These are phyloP conservation scores for Bagarius yarrelli DNA, from an alignment of 2,113 vertebrate species.

Conservation along the genomic window DNA sequence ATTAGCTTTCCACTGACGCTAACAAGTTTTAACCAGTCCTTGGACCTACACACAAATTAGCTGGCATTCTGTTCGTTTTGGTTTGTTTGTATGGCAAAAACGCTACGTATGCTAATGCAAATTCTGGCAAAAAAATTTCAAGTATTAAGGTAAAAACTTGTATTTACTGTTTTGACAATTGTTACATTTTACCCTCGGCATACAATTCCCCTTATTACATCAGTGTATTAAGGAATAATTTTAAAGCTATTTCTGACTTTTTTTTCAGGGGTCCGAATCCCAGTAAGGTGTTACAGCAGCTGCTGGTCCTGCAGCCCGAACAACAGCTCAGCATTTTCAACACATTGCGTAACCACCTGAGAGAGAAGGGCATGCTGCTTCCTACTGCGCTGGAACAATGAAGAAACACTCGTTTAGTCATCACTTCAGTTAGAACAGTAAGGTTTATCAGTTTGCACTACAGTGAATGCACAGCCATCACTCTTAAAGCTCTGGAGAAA, in stretches of 20 bases:
- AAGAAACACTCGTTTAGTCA: slow-evolving; percentile 22
- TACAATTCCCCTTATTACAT: too few relatives aligned
- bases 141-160: too few relatives aligned
- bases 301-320: slow-evolving; percentile 87
- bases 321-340: slow-evolving; percentile 90
- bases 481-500: neutral
- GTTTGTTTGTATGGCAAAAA: too few relatives aligned
- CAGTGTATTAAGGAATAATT: neutral
- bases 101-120: too few relatives aligned
- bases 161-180: too few relatives aligned
- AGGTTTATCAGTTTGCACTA: slow-evolving; percentile 23
- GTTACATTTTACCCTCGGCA: too few relatives aligned
- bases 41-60: too few relatives aligned
- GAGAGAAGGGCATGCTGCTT: slow-evolving; percentile 82
- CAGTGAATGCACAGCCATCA: slow-evolving; percentile 8
- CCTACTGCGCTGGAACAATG: slow-evolving; percentile 64
- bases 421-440: slow-evolving; percentile 21
- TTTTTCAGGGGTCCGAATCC: slow-evolving; percentile 88
- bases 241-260: neutral
- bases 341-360: slow-evolving; percentile 81
- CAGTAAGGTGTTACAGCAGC: slow-evolving; percentile 90
- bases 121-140: too few relatives aligned
- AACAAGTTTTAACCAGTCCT: too few relatives aligned
- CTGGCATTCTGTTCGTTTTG: too few relatives aligned
- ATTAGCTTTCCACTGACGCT: too few relatives aligned